These are phyloP conservation scores for Bos indicus DNA, from an alignment of 2,113 vertebrate species.

Conservation along the genomic window DNA sequence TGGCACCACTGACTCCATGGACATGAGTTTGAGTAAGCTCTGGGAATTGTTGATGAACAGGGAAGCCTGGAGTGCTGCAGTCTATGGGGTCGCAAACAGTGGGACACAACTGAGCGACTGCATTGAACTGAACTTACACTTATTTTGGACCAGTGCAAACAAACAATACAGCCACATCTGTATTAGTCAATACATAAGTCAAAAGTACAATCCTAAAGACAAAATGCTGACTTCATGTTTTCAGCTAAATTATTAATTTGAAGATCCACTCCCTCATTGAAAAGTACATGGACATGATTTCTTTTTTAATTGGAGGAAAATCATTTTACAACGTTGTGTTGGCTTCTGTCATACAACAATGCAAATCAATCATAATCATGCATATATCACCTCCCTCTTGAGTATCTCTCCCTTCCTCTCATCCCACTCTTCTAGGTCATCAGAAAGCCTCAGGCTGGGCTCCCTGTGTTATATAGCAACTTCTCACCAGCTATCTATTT, in stretches of 20 bases:
- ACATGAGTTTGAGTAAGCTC: neutral
- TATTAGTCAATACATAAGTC: neutral
- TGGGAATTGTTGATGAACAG: neutral
- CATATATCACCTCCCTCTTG: neutral
- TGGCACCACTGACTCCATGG: neutral
- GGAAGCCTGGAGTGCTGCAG: neutral
- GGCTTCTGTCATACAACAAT: neutral
- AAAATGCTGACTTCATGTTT: neutral
- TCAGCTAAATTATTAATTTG: neutral
- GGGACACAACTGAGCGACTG: neutral
- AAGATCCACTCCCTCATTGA: neutral
- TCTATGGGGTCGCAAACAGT: accelerated
- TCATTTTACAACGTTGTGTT: neutral
- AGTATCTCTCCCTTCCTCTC: neutral
- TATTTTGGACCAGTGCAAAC: neutral
- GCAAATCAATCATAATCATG: neutral
- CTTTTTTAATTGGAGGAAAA: neutral
- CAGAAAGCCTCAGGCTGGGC: neutral
- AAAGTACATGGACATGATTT: neutral
- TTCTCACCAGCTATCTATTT: neutral
- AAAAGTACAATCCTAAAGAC: neutral
- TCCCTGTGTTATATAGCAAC: neutral
- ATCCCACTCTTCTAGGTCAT: neutral
- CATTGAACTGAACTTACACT: neutral
- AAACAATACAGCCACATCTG: neutral